Percentiles rank a stretch among this genome's conserved stretches.
phyloP scores from a whole-genome alignment of 2,113 vertebrate species.

The Paraplagusia blochii region DNA sequence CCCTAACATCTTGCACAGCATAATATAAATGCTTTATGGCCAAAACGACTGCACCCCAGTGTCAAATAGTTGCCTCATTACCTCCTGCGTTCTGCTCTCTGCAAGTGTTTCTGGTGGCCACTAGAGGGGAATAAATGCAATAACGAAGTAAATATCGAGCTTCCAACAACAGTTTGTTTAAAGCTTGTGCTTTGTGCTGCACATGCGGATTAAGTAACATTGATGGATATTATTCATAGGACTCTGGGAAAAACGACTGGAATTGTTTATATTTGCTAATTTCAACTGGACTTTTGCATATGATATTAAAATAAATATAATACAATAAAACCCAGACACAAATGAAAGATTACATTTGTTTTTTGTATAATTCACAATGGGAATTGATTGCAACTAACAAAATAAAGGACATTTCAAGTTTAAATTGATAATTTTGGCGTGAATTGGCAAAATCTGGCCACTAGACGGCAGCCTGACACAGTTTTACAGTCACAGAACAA shows the following conservation, averaged over 20 bases:
- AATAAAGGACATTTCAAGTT: background rate
- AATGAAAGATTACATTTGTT: no score
- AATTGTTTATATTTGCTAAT: no score
- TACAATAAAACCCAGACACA: no score
- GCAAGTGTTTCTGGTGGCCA: background rate
- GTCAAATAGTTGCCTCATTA: slow-evolving; percentile 35
- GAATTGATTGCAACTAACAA: background rate
- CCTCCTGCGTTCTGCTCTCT: slow-evolving; percentile 4
- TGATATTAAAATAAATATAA: no score
- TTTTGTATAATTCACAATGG: no score
- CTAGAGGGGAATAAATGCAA: slow-evolving; percentile 31
- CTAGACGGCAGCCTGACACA: background rate
- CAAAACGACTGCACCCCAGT: slow-evolving; percentile 8
- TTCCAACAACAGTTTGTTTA: slow-evolving; percentile 19
- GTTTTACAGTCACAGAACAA: background rate
- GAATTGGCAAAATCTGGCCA: background rate
- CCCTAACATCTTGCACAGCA: slow-evolving; percentile 6
- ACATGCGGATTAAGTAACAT: slow-evolving; percentile 23
- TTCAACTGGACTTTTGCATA: no score
- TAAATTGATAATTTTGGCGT: background rate
- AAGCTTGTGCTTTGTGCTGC: slow-evolving; percentile 22
- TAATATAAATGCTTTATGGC: slow-evolving; percentile 4
- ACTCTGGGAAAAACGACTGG: no score
- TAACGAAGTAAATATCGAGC: slow-evolving; percentile 42
- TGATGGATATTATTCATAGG: background rate